Conservation (phyloP, 1,140 invertebrate genomes). For the Lethocerus indicus region DNA sequence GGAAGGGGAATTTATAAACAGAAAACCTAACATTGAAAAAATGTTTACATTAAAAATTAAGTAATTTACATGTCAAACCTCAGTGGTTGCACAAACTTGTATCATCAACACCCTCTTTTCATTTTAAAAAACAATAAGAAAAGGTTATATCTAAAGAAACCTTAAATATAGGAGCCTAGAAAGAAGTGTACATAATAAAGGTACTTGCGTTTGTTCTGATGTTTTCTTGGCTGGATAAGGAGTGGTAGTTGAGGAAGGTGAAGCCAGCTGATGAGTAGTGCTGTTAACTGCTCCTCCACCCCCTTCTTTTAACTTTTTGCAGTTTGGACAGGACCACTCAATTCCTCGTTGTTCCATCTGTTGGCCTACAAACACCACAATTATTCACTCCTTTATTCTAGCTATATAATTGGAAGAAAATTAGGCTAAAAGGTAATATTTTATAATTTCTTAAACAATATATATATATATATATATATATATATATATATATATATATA, state of each 20-base stretch:
- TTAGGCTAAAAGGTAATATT: not conserved
- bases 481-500: not conserved
- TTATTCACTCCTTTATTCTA: too few relatives aligned
- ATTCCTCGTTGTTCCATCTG: conserved; percentile 78
- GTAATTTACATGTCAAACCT: too few relatives aligned
- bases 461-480: not conserved
- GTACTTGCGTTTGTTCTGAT: conserved; percentile 1
- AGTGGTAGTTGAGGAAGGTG: not conserved
- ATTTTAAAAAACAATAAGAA: too few relatives aligned
- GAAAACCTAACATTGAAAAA: too few relatives aligned
- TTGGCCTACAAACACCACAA: conserved; percentile 38
- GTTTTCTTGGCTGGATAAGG: too few relatives aligned
- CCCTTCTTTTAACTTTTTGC: conserved; percentile 41
- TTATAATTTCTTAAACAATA: not conserved
- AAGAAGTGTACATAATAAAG: too few relatives aligned
- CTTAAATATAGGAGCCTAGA: too few relatives aligned
- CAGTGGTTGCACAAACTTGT: too few relatives aligned
- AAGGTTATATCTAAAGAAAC: too few relatives aligned
- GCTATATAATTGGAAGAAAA: not conserved
- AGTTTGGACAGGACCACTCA: conserved; percentile 84
- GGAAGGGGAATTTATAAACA: too few relatives aligned
- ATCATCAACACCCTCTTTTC: too few relatives aligned
- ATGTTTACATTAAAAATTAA: too few relatives aligned
- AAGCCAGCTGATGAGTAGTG: not conserved
- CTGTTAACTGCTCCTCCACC: not conserved